These are phyloP conservation scores for Meandrina meandrites DNA, from an alignment of 92 coral and sea anemone species.

Conservation along the genomic window DNA sequence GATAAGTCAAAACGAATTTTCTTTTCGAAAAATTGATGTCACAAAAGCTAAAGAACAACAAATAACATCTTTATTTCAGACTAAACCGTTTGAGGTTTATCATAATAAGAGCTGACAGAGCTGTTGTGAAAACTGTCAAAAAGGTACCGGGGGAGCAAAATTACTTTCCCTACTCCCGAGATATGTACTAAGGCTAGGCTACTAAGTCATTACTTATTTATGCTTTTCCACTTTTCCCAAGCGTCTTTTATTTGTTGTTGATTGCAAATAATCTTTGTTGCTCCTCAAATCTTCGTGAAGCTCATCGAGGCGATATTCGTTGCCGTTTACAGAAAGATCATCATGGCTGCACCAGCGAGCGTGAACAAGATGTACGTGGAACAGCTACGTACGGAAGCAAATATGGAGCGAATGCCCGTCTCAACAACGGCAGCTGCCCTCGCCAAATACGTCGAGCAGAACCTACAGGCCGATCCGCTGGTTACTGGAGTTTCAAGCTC, in stretches of 20 bases:
- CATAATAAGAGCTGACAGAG: not conserved
- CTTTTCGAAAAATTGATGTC: not conserved
- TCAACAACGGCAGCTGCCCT: conserved; percentile 57
- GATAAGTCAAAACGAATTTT: not conserved
- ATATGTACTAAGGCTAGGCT: not conserved
- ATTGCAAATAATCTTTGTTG: not conserved
- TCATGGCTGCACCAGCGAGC: conserved; percentile 48
- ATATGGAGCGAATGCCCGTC: conserved; percentile 44
- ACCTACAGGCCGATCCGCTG: conserved; percentile 49
- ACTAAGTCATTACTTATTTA: conserved; percentile 32
- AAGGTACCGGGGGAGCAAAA: not conserved
- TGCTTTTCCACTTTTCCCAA: not conserved
- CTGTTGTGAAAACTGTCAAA: not conserved
- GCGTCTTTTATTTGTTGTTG: not conserved
- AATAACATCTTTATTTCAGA: not conserved
- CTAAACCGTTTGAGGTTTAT: not conserved
- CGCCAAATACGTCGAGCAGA: conserved; percentile 51
- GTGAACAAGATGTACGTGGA: conserved; percentile 42
- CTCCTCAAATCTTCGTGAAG: not conserved
- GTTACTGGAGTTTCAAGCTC: conserved; percentile 64
- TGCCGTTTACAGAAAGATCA: not conserved
- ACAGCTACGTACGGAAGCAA: conserved; percentile 59
- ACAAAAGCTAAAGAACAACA: not conserved
- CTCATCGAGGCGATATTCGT: not conserved
- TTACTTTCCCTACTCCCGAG: not conserved